Percentiles rank a stretch among this genome's conserved stretches.
Evolutionary conservation across 2,797 vertebrate genomes (phyloP).

Genomic region (Staurois parvus): DNA sequence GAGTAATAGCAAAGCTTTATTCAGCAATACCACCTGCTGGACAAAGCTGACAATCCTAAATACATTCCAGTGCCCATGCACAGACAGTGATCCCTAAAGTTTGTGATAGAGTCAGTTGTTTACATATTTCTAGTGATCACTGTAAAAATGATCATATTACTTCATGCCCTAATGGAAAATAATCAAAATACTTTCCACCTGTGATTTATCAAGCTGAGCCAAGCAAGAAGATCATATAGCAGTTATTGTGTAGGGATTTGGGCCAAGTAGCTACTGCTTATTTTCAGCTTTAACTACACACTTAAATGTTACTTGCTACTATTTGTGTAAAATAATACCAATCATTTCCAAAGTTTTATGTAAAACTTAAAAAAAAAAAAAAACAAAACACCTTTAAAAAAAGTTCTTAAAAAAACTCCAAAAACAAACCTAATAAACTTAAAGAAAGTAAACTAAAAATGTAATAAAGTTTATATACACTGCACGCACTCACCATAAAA

Average conservation of each 20-base stretch:
- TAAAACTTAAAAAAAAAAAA: too few species aligned
- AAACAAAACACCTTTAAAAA: too few species aligned
- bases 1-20: neutral
- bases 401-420: too few species aligned
- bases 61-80: neutral
- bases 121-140: constrained; percentile 36
- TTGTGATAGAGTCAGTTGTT: constrained; percentile 21
- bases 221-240: constrained; percentile 34
- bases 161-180: constrained; percentile 37
- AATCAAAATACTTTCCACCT: constrained; percentile 56
- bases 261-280: constrained; percentile 39
- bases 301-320: constrained; percentile 17
- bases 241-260: neutral
- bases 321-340: constrained; percentile 16
- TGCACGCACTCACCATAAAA: neutral
- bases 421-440: too few species aligned
- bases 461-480: neutral
- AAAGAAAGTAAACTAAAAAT: too few species aligned
- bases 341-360: constrained; percentile 1
- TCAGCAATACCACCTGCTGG: constrained; percentile 25
- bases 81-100: neutral
- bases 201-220: constrained; percentile 19
- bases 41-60: neutral
- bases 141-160: constrained; percentile 29
- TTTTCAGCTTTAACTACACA: constrained; percentile 14